Evolutionary conservation across 1,140 invertebrate genomes (phyloP), one percentile per base, ranked within the genome.

Genomic region (Eueides isabella): DNA sequence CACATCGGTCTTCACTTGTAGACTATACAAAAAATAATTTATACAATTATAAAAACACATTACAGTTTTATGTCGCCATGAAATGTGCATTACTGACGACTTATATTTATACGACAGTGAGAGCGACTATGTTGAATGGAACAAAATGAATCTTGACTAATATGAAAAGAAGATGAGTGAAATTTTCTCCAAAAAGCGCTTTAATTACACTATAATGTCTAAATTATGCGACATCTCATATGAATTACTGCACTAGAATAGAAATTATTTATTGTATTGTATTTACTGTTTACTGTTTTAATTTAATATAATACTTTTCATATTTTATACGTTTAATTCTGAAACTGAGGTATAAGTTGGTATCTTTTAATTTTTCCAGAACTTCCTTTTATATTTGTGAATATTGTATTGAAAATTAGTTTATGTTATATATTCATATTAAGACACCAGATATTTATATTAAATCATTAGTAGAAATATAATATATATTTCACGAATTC

Each of bases 141-240:
- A 19, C 19, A 23, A 44, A 11, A 9, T 11, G 19, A 55, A 19
- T 48, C 7, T 48, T 23, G 19, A 23, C 44, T 23, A 23, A n/a
- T 48, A 11, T 48, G 3, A 48, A 19, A 48, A 23, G 19, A 48
- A 48, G 5, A 55, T 55, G 23, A 26, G 6, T 11, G 2, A 55
- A 11, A 2, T 26, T 2, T 26, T 6, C n/a, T 55, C 1, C 7
- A 5, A 5, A 55, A 23, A 55, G 9, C 28, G 61, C 12, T 23
- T 74, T 74, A 74, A 72, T 67, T 67, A 23, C 33, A 48, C 62
- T 69, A 69, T 41, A 64, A 14, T 69, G 64, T 55, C 30, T 69
- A 65, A 68, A 74, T 55, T n/a, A n/a, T n/a, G n/a, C n/a, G n/a
- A n/a, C 72, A 69, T 35, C n/a, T 38, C 38, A 31, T 16, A 16